Base-by-base conservation (phyloP, 2,888 invertebrate genomes). In the Ptychoptera albimana region DNA sequence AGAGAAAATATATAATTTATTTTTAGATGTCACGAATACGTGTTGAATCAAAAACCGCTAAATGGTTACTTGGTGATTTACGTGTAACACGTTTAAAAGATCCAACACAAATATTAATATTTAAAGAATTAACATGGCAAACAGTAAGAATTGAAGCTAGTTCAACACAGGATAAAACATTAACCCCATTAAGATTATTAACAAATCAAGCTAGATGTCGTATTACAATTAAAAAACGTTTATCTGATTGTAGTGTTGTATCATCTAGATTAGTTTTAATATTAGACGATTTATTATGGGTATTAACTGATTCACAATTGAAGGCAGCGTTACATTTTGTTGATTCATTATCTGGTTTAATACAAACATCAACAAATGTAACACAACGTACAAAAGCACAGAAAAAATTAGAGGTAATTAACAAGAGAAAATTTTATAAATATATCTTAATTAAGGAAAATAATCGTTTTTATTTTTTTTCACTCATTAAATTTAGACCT, bases 121-220 rank as follows among this genome's bases (percentile, higher is more conserved):
- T 97, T 68, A 98, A 98, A 73, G 88, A 92, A 68, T 68, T 97
- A 44, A 86, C 88, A 60, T 98, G 98, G 97, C 94, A 97, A 67
- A 89, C 91, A 42, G 80, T 97, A 14, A 74, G 94, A 50, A 86
- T 97, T 57, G 96, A 97, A 67, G 96, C 96, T 10, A 84, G 80
- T 57, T 87, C 89, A 46, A 81, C 81, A 41, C 74, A 75, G 58
- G 81, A 82, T 59, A 72, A 72, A 54, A 75, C 77, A 49, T 67
- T 91, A 44, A 91, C 93, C 1, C 97, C 98, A 0, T 69, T 98
- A 39, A 72, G 96, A 49, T 71, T 98, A 49, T 74, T 98, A 23
- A 86, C 96, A 14, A 94, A 94, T 66, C 89, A 88, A 62, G 91
- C 94, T 35, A 81, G 84, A 60, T 92, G 96, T 63, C 75, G 94